These are phyloP conservation scores for Notothenia rossii DNA, from an alignment of 2,113 vertebrate genomes.

Conservation along the genomic window DNA sequence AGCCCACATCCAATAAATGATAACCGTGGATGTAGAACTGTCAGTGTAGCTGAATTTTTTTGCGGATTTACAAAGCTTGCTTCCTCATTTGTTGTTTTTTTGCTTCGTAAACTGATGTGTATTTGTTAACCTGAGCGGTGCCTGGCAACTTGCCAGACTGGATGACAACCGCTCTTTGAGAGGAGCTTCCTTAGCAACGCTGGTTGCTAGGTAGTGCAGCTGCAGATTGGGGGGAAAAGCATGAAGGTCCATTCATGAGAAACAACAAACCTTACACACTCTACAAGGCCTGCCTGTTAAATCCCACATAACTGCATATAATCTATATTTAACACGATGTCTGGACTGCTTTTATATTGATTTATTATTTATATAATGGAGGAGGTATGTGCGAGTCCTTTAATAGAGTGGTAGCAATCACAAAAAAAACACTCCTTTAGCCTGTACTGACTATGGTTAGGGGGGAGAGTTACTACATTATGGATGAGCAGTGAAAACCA, in stretches of 20 bases:
- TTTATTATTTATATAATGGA: slow-evolving; percentile 22
- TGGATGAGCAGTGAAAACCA: slow-evolving; percentile 11
- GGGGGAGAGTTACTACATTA: background rate
- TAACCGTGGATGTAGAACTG: background rate
- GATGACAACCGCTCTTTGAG: slow-evolving; percentile 72
- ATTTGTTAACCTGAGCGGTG: slow-evolving; percentile 53
- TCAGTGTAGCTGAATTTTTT: background rate
- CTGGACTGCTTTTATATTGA: background rate
- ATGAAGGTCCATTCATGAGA: slow-evolving; percentile 73
- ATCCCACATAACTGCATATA: slow-evolving; percentile 3
- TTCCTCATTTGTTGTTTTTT: background rate
- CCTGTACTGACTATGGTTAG: background rate
- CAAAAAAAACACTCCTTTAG: slow-evolving; percentile 8
- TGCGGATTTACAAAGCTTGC: background rate
- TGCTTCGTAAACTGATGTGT: slow-evolving; percentile 2
- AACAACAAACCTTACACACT: slow-evolving; percentile 36
- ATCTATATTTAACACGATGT: slow-evolving; percentile 37
- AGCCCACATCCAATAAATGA: background rate
- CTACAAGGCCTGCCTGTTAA: background rate
- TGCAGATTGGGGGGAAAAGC: slow-evolving; percentile 56
- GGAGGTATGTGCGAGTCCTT: background rate
- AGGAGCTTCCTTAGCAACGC: slow-evolving; percentile 77
- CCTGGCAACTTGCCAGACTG: slow-evolving; percentile 41
- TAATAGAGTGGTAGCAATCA: slow-evolving; percentile 6
- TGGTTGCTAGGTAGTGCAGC: slow-evolving; percentile 68